Evolutionary conservation across 2,888 invertebrate genomes (phyloP).

Genomic region (Abrostola tripartita): DNA sequence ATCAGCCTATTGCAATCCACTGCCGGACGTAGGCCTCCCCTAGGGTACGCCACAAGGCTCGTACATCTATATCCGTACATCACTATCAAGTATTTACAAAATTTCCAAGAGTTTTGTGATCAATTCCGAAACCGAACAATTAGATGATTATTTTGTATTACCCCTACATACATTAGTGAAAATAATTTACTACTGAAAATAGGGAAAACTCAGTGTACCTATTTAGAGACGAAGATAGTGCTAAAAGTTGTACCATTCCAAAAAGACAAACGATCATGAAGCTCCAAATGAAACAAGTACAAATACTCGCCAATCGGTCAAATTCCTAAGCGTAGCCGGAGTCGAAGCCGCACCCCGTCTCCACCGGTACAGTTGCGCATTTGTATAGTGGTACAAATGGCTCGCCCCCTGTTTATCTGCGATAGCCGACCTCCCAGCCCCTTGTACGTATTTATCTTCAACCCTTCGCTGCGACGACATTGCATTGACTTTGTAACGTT

Average conservation of each 20-base stretch:
- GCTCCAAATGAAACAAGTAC: conserved; percentile 39
- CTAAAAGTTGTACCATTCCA: not conserved
- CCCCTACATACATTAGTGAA: too few species aligned
- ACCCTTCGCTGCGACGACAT: conserved; percentile 78
- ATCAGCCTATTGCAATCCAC: too few species aligned
- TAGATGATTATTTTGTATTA: too few species aligned
- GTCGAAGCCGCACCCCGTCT: conserved; percentile 51
- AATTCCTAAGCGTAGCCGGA: conserved; percentile 47
- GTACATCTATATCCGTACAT: too few species aligned
- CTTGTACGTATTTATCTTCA: conserved; percentile 83
- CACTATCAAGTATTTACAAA: too few species aligned
- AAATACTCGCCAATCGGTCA: conserved; percentile 51
- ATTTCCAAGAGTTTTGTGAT: too few species aligned
- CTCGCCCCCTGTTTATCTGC: conserved; percentile 84
- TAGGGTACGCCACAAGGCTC: too few species aligned
- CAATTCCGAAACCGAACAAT: too few species aligned
- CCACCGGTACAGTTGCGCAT: conserved; percentile 68
- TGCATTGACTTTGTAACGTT: conserved; percentile 82
- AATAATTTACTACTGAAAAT: too few species aligned
- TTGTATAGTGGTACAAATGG: conserved; percentile 86
- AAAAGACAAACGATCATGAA: conserved; percentile 17
- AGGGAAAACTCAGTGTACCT: too few species aligned
- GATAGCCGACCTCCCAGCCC: conserved; percentile 71
- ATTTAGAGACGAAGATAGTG: too few species aligned
- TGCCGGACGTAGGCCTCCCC: too few species aligned